These are phyloP conservation scores for Ophion ventricosus DNA, from an alignment of 2,888 invertebrate genomes.

Conservation along the genomic window DNA sequence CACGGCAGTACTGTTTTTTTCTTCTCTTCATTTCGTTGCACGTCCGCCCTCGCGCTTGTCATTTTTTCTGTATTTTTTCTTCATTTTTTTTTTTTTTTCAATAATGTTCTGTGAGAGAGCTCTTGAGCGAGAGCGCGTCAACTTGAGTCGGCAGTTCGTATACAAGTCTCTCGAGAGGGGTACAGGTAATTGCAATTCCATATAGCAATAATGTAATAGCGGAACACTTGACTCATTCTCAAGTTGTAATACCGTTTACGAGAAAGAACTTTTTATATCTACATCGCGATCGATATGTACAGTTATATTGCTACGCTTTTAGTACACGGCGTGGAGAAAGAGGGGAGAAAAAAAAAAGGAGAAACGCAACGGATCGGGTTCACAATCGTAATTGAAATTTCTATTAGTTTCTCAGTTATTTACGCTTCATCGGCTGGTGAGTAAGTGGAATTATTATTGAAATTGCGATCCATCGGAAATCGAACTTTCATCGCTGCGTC, in stretches of 20 bases:
- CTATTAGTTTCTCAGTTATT: not conserved
- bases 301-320: not conserved
- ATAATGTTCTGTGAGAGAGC: slow-evolving; percentile 8
- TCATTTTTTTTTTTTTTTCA: slow-evolving; percentile 10
- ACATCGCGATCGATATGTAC: slow-evolving; percentile 19
- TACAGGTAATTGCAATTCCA: slow-evolving; percentile 34
- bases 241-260: slow-evolving; percentile 23
- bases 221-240: slow-evolving; percentile 33
- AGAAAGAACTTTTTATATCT: slow-evolving; percentile 27
- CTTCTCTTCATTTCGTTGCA: slow-evolving; percentile 13
- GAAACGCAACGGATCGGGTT: not conserved
- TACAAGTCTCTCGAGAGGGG: slow-evolving; percentile 24
- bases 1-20: slow-evolving; percentile 27
- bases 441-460: not conserved
- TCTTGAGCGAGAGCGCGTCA: slow-evolving; percentile 42
- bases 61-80: slow-evolving; percentile 12
- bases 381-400: slow-evolving; percentile 7
- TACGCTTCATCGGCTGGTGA: not conserved
- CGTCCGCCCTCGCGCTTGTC: slow-evolving; percentile 19
- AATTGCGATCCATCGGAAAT: slow-evolving; percentile 2
- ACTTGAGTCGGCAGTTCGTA: slow-evolving; percentile 19
- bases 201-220: slow-evolving; percentile 39
- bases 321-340: not conserved
- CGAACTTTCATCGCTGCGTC: not conserved
- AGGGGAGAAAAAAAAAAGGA: not conserved